Evolutionary conservation across 2,888 invertebrate species (phyloP).

Genomic region (Rhagonycha lutea): DNA sequence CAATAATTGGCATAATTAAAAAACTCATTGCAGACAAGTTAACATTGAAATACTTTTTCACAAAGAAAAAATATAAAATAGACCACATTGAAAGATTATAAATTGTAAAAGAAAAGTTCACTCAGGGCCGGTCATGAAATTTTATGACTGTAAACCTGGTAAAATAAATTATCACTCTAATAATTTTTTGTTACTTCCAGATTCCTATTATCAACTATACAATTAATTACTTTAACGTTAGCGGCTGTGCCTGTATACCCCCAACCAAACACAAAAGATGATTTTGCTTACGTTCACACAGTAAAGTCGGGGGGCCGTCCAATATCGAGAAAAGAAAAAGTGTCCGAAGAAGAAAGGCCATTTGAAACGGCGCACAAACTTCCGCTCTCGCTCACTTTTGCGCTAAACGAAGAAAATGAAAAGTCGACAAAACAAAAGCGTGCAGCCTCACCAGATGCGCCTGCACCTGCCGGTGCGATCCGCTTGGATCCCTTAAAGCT

Average conservation of each 20-base stretch:
- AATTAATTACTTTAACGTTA: slow-evolving; percentile 19
- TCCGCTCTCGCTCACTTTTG: slow-evolving; percentile 56
- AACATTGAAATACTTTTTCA: slow-evolving; percentile 25
- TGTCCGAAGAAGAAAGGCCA: slow-evolving; percentile 42
- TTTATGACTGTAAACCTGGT: background rate
- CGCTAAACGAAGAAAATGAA: slow-evolving; percentile 44
- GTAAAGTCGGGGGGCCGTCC: slow-evolving; percentile 48
- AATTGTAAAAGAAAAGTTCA: background rate
- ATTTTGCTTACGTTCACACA: slow-evolving; percentile 67
- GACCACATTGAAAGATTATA: background rate
- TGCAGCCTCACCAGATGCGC: slow-evolving; percentile 46
- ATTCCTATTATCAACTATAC: slow-evolving; percentile 36
- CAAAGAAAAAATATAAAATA: slow-evolving; percentile 16
- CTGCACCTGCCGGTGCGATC: slow-evolving; percentile 53
- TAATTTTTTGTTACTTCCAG: slow-evolving; percentile 38
- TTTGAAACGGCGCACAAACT: slow-evolving; percentile 78
- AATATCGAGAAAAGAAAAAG: slow-evolving; percentile 48
- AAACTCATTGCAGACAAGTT: slow-evolving; percentile 10
- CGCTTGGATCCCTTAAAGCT: slow-evolving; percentile 48
- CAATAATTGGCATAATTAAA: background rate
- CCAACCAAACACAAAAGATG: slow-evolving; percentile 67
- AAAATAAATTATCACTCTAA: background rate
- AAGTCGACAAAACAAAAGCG: slow-evolving; percentile 33
- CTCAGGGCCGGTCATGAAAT: background rate
- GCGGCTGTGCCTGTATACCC: slow-evolving; percentile 65